Conservation (phyloP, 1,140 invertebrate species). For the Eufriesea mexicana region DNA sequence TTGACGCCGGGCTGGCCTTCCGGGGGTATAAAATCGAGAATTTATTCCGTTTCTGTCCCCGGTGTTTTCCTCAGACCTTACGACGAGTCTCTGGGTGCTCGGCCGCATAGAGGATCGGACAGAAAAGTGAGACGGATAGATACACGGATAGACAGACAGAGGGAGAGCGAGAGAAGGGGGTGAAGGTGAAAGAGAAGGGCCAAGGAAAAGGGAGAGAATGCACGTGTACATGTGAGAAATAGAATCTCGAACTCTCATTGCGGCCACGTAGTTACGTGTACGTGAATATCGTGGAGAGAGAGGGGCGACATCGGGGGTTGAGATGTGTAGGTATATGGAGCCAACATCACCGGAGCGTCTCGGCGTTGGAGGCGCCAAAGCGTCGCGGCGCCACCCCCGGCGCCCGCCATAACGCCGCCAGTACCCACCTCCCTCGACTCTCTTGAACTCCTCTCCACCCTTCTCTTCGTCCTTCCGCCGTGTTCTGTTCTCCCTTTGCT, state of each 20-base stretch:
- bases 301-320: conserved; percentile 20
- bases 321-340: conserved; percentile 71
- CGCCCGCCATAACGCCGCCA: conserved; percentile 79
- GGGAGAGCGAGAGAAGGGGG: too few species aligned
- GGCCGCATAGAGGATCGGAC: background rate
- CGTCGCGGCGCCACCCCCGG: conserved; percentile 81
- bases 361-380: conserved; percentile 78
- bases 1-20: conserved; percentile 31
- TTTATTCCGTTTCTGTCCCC: conserved; percentile 25
- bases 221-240: conserved; percentile 42
- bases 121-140: background rate
- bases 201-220: background rate
- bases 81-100: background rate
- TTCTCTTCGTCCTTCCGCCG: conserved; percentile 37
- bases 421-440: conserved; percentile 48
- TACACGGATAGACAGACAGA: background rate
- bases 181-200: background rate
- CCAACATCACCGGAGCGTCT: conserved; percentile 77
- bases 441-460: conserved; percentile 34
- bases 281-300: conserved; percentile 6
- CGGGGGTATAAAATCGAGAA: conserved; percentile 32
- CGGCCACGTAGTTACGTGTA: conserved; percentile 49
- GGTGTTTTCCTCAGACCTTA: conserved; percentile 11
- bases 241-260: conserved; percentile 61
- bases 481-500: conserved; percentile 27